Conservation (phyloP, 1,140 invertebrate genomes). For the Trichoplusia ni region DNA sequence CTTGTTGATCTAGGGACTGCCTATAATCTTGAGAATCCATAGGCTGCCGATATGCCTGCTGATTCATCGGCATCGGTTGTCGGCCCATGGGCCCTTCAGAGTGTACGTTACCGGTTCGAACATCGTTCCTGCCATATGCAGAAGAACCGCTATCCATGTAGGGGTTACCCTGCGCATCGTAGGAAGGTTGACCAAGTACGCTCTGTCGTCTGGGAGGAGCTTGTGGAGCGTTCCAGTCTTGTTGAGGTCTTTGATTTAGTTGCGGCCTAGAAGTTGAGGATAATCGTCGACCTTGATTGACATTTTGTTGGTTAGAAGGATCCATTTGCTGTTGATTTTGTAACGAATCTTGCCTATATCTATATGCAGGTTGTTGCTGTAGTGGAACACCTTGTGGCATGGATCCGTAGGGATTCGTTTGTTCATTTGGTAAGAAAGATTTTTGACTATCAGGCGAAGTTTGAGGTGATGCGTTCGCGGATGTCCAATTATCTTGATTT, state of each 20-base stretch:
- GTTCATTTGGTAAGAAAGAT: slow-evolving; percentile 55
- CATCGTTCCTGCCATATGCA: slow-evolving; percentile 60
- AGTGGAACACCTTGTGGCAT: slow-evolving; percentile 41
- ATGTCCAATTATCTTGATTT: slow-evolving; percentile 64
- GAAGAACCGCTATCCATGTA: slow-evolving; percentile 56
- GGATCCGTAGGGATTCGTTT: slow-evolving; percentile 50
- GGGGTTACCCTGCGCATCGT: slow-evolving; percentile 51
- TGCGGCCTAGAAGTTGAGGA: slow-evolving; percentile 54
- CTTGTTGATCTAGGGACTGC: slow-evolving; percentile 47
- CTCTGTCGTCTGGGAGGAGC: slow-evolving; percentile 62
- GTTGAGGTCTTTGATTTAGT: slow-evolving; percentile 56
- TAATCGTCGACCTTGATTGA: slow-evolving; percentile 61
- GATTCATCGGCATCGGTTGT: slow-evolving; percentile 46
- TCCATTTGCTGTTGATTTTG: slow-evolving; percentile 65
- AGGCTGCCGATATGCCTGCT: slow-evolving; percentile 51
- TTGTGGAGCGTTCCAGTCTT: slow-evolving; percentile 66
- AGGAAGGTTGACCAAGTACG: slow-evolving; percentile 63
- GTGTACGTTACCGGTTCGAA: slow-evolving; percentile 64
- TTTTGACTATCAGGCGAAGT: slow-evolving; percentile 56
- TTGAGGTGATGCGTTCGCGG: slow-evolving; percentile 54
- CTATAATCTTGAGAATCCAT: slow-evolving; percentile 51
- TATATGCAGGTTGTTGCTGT: slow-evolving; percentile 43
- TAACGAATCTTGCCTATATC: slow-evolving; percentile 48
- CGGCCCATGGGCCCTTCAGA: slow-evolving; percentile 58
- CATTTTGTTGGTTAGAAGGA: slow-evolving; percentile 63